These are phyloP conservation scores for Trissolcus brochymenae DNA, from an alignment of 2,888 invertebrate genomes.

Conservation along the genomic window DNA sequence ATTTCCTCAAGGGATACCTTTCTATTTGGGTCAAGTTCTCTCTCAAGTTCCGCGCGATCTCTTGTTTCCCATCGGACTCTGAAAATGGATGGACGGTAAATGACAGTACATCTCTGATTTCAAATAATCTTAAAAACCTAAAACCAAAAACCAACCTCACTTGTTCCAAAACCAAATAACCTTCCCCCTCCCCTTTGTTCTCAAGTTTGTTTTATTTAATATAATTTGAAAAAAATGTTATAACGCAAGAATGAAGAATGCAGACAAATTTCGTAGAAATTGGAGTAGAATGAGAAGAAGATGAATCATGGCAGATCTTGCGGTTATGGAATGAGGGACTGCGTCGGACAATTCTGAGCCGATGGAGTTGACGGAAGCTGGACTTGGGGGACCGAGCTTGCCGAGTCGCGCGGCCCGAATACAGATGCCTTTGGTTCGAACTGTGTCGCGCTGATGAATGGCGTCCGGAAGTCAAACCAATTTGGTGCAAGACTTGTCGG, in stretches of 20 bases:
- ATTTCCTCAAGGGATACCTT: constrained; percentile 48
- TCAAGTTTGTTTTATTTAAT: no score
- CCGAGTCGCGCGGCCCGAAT: constrained; percentile 50
- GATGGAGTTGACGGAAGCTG: constrained; percentile 14
- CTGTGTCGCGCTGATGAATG: constrained; percentile 41
- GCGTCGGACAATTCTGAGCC: constrained; percentile 34
- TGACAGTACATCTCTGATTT: constrained; percentile 21
- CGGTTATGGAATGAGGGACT: constrained; percentile 14
- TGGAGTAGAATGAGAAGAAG: constrained; percentile 1
- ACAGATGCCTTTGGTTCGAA: constrained; percentile 45
- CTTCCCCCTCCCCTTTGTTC: no score
- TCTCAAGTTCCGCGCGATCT: not conserved
- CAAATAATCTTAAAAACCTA: no score
- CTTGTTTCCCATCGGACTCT: constrained; percentile 1
- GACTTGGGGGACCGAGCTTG: constrained; percentile 9
- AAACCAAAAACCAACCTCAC: not conserved
- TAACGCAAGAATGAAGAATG: no score
- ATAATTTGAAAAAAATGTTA: no score
- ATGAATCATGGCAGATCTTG: constrained; percentile 9
- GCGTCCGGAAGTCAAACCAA: constrained; percentile 42
- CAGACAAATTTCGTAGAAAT: no score
- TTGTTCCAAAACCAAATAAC: not conserved
- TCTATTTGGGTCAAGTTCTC: constrained; percentile 51
- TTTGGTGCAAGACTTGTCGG: constrained; percentile 35
- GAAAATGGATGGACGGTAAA: constrained; percentile 32